Conservation (phyloP, 2,888 invertebrate species). For the Patella depressa region DNA sequence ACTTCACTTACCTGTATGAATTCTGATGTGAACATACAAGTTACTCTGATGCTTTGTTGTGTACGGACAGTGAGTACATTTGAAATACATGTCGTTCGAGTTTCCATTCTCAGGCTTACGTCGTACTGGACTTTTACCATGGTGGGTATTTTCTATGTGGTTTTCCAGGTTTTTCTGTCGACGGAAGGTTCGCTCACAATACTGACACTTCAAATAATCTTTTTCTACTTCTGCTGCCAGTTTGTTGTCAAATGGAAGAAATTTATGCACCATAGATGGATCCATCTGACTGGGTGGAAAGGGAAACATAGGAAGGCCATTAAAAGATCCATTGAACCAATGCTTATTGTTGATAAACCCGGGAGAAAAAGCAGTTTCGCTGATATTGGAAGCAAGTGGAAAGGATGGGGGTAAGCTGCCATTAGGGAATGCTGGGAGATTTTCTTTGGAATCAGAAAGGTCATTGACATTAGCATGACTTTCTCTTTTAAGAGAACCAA, state of each 20-base stretch:
- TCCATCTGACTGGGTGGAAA: conserved; percentile 54
- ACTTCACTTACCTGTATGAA: conserved; percentile 67
- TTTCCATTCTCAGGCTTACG: conserved; percentile 48
- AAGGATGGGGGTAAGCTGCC: conserved; percentile 37
- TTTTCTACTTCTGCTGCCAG: conserved; percentile 52
- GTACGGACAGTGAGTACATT: conserved; percentile 70
- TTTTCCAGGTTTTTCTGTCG: conserved; percentile 69
- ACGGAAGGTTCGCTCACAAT: conserved; percentile 67
- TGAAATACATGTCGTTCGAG: conserved; percentile 67
- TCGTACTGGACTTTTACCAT: conserved; percentile 61
- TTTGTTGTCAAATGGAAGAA: conserved; percentile 59
- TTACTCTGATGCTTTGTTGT: conserved; percentile 71
- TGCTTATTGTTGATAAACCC: conserved; percentile 51
- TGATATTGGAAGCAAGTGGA: conserved; percentile 44
- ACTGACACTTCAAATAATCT: conserved; percentile 66
- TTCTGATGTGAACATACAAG: conserved; percentile 69
- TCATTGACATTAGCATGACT: neutral
- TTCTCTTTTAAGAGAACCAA: conserved; percentile 20
- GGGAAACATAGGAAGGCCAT: conserved; percentile 56
- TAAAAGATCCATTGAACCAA: conserved; percentile 53
- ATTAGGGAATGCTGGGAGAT: conserved; percentile 36
- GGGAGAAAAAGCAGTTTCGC: conserved; percentile 46
- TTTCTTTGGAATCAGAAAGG: conserved; percentile 26
- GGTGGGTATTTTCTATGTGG: conserved; percentile 70
- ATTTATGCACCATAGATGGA: conserved; percentile 53